Evolutionary conservation across 2,888 invertebrate species (phyloP).

Genomic region (Thumatha senex): DNA sequence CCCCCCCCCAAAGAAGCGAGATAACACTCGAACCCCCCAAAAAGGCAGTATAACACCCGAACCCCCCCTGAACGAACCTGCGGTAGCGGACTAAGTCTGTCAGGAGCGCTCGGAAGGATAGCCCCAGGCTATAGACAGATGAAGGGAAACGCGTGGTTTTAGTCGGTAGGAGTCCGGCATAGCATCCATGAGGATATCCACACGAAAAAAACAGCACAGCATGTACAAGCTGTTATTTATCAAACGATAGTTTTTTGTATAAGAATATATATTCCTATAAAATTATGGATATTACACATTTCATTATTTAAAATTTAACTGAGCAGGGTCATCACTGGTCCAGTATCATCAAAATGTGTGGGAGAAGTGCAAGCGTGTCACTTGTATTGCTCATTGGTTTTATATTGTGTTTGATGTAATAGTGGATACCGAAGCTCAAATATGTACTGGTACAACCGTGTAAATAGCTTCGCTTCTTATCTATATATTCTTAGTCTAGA

Average conservation of each 20-base stretch:
- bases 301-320: not conserved
- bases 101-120: too few species aligned
- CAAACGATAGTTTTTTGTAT: not conserved
- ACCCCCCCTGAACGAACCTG: too few species aligned
- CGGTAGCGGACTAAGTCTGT: too few species aligned
- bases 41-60: too few species aligned
- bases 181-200: too few species aligned
- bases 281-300: not conserved
- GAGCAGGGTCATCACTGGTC: not conserved
- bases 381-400: conserved; percentile 1
- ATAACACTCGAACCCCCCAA: too few species aligned
- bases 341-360: conserved; percentile 7
- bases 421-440: not conserved
- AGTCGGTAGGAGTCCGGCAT: too few species aligned
- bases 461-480: not conserved
- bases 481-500: not conserved
- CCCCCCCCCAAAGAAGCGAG: too few species aligned
- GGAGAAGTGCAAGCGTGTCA: conserved; percentile 1
- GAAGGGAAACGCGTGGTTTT: too few species aligned
- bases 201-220: too few species aligned
- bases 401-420: not conserved
- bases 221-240: too few species aligned
- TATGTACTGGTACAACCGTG: conserved; percentile 2
- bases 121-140: too few species aligned
- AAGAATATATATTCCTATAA: not conserved